Base-by-base conservation (phyloP, 2,888 invertebrate species). In the Euplagia quadripunctaria region DNA sequence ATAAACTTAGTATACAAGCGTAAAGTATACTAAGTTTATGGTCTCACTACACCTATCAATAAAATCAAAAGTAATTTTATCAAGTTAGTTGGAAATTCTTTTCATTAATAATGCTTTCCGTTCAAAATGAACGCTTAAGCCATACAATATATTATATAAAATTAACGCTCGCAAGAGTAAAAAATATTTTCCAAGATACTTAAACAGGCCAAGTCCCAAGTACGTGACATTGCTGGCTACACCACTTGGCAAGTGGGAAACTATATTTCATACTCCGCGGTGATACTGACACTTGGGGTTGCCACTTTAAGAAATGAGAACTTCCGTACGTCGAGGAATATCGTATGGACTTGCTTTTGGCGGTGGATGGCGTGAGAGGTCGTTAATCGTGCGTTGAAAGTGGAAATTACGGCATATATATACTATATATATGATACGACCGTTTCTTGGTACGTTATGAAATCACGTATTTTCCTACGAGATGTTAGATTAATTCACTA, bases 221-320 rank as follows among this genome's bases (percentile, higher is more conserved):
- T 65, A 66, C 66, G 66, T 66, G 66, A 41, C 17, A 17, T 51
- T 4, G 31, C 16, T 66, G 66, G 66, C 66, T 51, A 66, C 66
- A 31, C 66, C 31, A 66, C 49, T 46, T 46, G 46, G 66, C 49
- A 41, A 66, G 66, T 51, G 66, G 2, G 51, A 31, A 51, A 66
- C 66, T 49, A 51, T 66, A 49, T 49, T 20, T 66, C 31, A 66
- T 51, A 49, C n/a, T 66, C 31, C 66, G 66, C 66, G 31, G 49
- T 20, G 66, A 66, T 31, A 51, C 49, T 51, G 66, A 41, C 66
- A 66, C 66, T 61, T 61, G 66, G 66, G 49, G 66, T 51, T 66
- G 66, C 51, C 49, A 51, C 66, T 20, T 49, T 66, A 66, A 51
- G 49, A 66, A 66, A 51, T 66, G 66, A 66, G 49, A 31, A 51